Evolutionary conservation across 1,140 invertebrate species (phyloP).

Genomic region (Zeugodacus cucurbitae): DNA sequence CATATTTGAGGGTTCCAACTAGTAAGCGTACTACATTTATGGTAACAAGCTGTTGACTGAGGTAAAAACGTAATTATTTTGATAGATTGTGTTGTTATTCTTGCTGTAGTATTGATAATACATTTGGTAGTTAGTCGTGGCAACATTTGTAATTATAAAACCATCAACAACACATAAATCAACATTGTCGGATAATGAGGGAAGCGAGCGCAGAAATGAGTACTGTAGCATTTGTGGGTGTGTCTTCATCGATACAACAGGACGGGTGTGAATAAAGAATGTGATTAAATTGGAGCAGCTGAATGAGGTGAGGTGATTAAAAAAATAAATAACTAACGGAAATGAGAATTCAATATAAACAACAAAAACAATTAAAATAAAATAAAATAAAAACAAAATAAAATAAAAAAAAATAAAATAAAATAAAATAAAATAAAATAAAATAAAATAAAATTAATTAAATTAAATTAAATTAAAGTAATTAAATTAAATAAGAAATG

Average conservation of each 20-base stretch:
- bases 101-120: not conserved
- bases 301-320: not conserved
- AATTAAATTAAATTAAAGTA: not conserved
- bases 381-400: not conserved
- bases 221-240: not conserved
- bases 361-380: not conserved
- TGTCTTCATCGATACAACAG: not conserved
- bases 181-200: not conserved
- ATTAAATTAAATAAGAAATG: not conserved
- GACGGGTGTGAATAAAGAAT: not conserved
- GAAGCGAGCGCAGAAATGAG: not conserved
- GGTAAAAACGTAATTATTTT: not conserved
- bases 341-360: too few relatives aligned
- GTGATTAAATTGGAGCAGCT: not conserved
- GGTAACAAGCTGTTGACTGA: slow-evolving; percentile 18
- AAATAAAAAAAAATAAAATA: not conserved
- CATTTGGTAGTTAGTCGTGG: not conserved
- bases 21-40: not conserved
- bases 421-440: not conserved
- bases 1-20: not conserved
- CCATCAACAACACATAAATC: slow-evolving; percentile 16
- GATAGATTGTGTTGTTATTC: not conserved
- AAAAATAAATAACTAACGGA: not conserved
- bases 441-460: not conserved
- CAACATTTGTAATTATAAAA: slow-evolving; percentile 7